These are phyloP conservation scores for Ruditapes philippinarum DNA, from an alignment of 1,140 invertebrate genomes.

Conservation along the genomic window DNA sequence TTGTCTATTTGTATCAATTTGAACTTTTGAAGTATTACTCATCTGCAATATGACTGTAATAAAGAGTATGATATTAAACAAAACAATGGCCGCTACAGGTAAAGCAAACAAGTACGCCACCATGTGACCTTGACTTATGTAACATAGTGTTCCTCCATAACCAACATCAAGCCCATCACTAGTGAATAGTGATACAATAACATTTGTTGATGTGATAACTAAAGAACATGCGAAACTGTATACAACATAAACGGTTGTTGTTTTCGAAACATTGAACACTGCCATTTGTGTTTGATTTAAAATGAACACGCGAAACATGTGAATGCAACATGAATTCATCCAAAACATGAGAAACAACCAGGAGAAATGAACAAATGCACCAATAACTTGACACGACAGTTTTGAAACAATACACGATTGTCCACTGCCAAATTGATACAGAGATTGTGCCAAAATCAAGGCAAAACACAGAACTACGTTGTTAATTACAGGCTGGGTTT, in stretches of 20 bases:
- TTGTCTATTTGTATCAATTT: background rate
- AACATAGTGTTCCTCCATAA: constrained; percentile 33
- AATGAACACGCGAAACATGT: constrained; percentile 87
- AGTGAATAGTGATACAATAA: background rate
- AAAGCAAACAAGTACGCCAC: constrained; percentile 22
- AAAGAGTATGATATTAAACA: constrained; percentile 14
- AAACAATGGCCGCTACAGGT: background rate
- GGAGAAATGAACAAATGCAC: constrained; percentile 94
- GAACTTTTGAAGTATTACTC: background rate
- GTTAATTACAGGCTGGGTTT: constrained; percentile 87
- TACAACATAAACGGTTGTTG: background rate
- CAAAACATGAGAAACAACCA: constrained; percentile 97
- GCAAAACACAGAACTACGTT: constrained; percentile 84
- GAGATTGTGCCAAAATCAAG: constrained; percentile 85
- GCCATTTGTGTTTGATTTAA: background rate
- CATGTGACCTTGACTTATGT: background rate
- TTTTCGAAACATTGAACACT: background rate
- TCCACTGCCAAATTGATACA: constrained; percentile 84
- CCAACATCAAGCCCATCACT: background rate
- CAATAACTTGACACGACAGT: constrained; percentile 87
- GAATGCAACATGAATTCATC: constrained; percentile 95
- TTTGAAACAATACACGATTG: background rate
- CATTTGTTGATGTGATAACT: constrained; percentile 14
- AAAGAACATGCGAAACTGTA: background rate
- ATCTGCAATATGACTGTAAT: background rate